Conservation (phyloP, 2,797 vertebrate species). For the Lacerta agilis region DNA sequence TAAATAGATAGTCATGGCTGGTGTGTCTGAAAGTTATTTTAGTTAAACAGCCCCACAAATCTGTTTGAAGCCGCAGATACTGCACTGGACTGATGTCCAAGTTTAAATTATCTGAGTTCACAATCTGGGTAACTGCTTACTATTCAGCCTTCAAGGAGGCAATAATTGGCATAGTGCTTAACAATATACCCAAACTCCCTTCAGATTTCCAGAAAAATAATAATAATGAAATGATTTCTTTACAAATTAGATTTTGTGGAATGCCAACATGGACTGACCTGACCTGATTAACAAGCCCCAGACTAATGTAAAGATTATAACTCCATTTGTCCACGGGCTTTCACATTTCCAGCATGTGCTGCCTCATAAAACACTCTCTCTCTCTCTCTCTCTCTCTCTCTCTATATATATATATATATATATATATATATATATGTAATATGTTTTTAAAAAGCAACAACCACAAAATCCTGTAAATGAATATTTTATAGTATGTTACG, state of each 20-base stretch:
- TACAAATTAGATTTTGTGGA: neutral
- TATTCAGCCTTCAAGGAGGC: neutral
- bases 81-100: neutral
- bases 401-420: no score
- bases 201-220: neutral
- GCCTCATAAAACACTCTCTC: no score
- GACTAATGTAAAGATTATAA: neutral
- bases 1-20: no score
- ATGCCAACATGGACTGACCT: neutral
- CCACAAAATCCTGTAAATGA: no score
- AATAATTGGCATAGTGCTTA: neutral
- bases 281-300: neutral
- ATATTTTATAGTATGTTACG: no score
- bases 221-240: neutral
- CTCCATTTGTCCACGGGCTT: neutral
- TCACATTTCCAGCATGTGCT: neutral
- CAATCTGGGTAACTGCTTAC: no score
- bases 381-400: no score
- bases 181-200: neutral
- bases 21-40: neutral
- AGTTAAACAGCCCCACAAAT: neutral
- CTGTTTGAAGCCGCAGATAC: neutral
- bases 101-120: neutral
- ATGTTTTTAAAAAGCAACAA: no score
- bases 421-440: no score